These are phyloP conservation scores for Sitta carolinensis DNA, from an alignment of 2,797 vertebrate genomes.

Conservation along the genomic window DNA sequence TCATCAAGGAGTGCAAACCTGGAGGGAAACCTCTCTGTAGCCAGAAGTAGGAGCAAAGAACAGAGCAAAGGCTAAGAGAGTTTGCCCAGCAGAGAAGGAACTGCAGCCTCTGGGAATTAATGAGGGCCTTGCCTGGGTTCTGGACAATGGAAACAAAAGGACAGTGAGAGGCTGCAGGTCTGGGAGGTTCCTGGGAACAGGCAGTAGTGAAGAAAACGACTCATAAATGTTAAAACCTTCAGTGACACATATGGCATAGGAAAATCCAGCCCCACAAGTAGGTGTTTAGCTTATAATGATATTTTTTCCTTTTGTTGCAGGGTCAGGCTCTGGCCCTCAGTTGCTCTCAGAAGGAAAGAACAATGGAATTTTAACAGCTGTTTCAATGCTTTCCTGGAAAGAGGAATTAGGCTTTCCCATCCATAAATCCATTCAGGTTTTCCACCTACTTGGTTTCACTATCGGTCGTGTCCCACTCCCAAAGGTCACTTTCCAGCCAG, in stretches of 20 bases:
- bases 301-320: not conserved
- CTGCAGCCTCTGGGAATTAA: not conserved
- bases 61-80: not conserved
- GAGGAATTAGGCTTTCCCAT: not conserved
- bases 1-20: not conserved
- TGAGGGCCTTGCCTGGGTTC: not conserved
- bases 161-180: not conserved
- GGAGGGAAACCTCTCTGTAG: not conserved
- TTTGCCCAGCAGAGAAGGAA: not conserved
- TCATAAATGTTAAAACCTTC: not conserved
- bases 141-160: not conserved
- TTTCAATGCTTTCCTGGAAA: not conserved
- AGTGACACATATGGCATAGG: not conserved
- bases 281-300: not conserved
- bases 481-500: not conserved
- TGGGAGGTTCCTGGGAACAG: not conserved
- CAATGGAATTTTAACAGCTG: not conserved
- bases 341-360: not conserved
- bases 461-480: not conserved
- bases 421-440: not conserved
- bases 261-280: not conserved
- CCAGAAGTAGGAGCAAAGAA: not conserved
- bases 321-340: not conserved
- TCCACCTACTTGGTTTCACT: not conserved
- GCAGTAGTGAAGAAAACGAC: fast-evolving